These are phyloP conservation scores for Sminthurinus signatus DNA, from an alignment of 1,140 invertebrate genomes.

Conservation along the genomic window DNA sequence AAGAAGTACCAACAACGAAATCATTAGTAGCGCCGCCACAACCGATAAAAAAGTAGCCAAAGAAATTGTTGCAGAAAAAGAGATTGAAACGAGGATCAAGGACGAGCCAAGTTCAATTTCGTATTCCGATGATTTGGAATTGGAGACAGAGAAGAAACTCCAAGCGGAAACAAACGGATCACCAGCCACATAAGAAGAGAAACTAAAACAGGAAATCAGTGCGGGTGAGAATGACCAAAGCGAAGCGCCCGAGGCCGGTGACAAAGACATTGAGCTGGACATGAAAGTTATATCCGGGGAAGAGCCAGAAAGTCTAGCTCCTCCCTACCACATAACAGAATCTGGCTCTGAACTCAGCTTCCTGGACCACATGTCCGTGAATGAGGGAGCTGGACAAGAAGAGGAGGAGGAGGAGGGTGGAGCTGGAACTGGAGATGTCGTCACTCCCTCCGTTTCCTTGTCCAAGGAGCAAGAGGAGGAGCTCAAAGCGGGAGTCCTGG, in stretches of 20 bases:
- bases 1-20: constrained; percentile 9
- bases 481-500: constrained; percentile 50
- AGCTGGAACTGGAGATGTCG: neutral
- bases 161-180: constrained; percentile 35
- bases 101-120: constrained; percentile 24
- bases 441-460: too few species aligned
- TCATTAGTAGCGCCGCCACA: constrained; percentile 46
- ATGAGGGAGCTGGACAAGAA: constrained; percentile 51
- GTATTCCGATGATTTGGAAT: constrained; percentile 44
- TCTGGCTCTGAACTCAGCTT: constrained; percentile 32
- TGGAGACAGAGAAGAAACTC: constrained; percentile 49
- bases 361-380: constrained; percentile 27
- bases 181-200: constrained; percentile 37
- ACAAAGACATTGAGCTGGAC: constrained; percentile 37
- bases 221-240: constrained; percentile 18
- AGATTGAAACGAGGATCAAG: too few species aligned
- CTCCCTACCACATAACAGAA: constrained; percentile 7
- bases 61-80: constrained; percentile 41
- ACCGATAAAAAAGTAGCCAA: constrained; percentile 19
- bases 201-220: constrained; percentile 40
- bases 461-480: too few species aligned
- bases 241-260: constrained; percentile 34
- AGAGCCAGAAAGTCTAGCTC: neutral
- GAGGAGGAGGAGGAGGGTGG: constrained; percentile 15
- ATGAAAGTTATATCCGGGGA: constrained; percentile 26